phyloP scores from a whole-genome alignment of 2,888 invertebrate species.

The Rhamnusium bicolor region DNA sequence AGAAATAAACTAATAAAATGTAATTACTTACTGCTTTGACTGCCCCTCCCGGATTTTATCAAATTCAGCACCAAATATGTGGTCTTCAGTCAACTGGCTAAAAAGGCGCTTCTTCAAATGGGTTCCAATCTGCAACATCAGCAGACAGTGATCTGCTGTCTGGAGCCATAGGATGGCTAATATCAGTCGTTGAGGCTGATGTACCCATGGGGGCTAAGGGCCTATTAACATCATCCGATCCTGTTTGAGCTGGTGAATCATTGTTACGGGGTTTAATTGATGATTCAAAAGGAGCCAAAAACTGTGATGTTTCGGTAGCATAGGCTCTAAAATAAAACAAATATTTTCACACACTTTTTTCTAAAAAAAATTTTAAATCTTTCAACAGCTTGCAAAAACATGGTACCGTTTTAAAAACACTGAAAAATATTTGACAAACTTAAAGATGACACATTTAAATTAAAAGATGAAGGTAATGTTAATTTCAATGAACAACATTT shows the following conservation, averaged over 20 bases:
- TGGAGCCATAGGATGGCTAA: conserved; percentile 62
- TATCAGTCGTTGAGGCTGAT: conserved; percentile 68
- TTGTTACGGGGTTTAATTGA: conserved; percentile 75
- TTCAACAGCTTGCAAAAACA: too few relatives aligned
- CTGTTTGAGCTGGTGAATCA: conserved; percentile 67
- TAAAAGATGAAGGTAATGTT: too few relatives aligned
- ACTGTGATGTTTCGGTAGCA: conserved; percentile 83
- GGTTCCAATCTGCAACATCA: conserved; percentile 86
- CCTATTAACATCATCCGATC: conserved; percentile 58
- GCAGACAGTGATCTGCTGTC: conserved; percentile 70
- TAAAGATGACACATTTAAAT: too few relatives aligned
- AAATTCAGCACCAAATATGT: conserved; percentile 87
- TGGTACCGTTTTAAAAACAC: too few relatives aligned
- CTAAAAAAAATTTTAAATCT: too few relatives aligned
- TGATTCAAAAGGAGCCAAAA: conserved; percentile 82
- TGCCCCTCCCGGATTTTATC: conserved; percentile 85
- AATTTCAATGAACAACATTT: too few relatives aligned
- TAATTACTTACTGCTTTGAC: conserved; percentile 80
- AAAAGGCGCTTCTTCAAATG: conserved; percentile 86
- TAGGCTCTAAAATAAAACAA: conserved; percentile 75
- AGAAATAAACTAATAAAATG: background rate
- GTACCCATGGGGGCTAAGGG: conserved; percentile 64
- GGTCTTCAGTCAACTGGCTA: conserved; percentile 84
- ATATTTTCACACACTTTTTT: background rate
- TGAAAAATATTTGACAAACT: too few relatives aligned